Conservation (phyloP, 2,888 invertebrate genomes). For the Synanthedon vespiformis region DNA sequence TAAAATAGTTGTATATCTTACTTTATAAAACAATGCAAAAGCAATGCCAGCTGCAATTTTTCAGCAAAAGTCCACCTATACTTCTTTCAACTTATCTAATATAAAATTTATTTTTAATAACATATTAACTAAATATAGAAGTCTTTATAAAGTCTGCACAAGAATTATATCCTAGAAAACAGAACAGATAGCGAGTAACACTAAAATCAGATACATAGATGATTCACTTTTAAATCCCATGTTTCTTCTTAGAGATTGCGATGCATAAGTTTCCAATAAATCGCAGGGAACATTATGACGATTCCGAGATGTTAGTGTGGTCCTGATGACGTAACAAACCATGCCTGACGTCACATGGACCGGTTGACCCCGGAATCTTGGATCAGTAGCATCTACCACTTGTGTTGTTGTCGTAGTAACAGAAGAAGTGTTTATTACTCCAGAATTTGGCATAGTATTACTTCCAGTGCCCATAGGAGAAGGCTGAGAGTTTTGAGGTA, state of each 20-base stretch:
- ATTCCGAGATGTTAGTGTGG: neutral
- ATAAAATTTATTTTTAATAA: too few species aligned
- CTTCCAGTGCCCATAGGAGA: neutral
- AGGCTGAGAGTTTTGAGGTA: neutral
- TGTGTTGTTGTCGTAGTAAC: neutral
- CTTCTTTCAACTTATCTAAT: too few species aligned
- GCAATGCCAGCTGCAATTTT: too few species aligned
- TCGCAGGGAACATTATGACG: constrained; percentile 1
- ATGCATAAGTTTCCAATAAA: constrained; percentile 3
- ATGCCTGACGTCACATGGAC: constrained; percentile 1
- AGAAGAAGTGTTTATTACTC: neutral
- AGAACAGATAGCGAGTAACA: too few species aligned
- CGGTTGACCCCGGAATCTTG: constrained; percentile 2
- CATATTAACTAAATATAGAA: too few species aligned
- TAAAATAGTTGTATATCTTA: too few species aligned
- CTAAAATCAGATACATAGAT: neutral
- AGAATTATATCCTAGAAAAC: too few species aligned
- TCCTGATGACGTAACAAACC: constrained; percentile 2
- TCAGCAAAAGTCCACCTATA: too few species aligned
- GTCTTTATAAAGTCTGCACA: too few species aligned
- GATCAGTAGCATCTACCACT: neutral
- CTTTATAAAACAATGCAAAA: too few species aligned
- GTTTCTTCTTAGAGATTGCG: constrained; percentile 1
- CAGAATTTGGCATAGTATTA: neutral
- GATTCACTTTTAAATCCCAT: neutral